Evolutionary conservation across 2,888 invertebrate genomes (phyloP).

Genomic region (Drosophila meridionalis): DNA sequence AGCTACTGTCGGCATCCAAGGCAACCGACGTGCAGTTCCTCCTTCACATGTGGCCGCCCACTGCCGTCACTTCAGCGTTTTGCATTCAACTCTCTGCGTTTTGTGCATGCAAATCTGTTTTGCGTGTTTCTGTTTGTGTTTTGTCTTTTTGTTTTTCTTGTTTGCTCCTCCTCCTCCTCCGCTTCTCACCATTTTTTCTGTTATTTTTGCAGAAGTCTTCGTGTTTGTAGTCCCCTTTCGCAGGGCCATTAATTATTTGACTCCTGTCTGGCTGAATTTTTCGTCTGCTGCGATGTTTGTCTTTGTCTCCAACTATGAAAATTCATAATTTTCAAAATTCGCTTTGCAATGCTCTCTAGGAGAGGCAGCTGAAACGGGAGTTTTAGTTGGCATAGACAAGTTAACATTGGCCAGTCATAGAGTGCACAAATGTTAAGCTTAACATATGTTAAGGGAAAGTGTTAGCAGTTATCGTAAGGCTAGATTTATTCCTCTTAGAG

Average conservation of each 20-base stretch:
- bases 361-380: neutral
- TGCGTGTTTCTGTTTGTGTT: constrained; percentile 67
- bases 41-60: constrained; percentile 44
- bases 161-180: constrained; percentile 16
- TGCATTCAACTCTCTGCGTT: constrained; percentile 57
- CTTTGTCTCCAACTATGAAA: constrained; percentile 62
- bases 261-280: constrained; percentile 70
- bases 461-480: neutral
- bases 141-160: constrained; percentile 40
- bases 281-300: constrained; percentile 52
- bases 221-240: constrained; percentile 31
- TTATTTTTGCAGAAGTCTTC: constrained; percentile 50
- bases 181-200: constrained; percentile 16
- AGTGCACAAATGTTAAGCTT: neutral
- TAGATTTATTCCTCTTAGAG: neutral
- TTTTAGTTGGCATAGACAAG: neutral
- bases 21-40: constrained; percentile 57
- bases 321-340: constrained; percentile 63
- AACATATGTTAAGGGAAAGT: neutral
- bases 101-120: constrained; percentile 74
- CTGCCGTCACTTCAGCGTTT: constrained; percentile 7
- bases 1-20: constrained; percentile 76
- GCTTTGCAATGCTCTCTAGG: constrained; percentile 16
- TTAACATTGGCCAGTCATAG: neutral
- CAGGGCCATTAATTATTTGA: constrained; percentile 74